A percentile compares a stretch with the other conserved stretches of the same genome.
Evolutionary conservation across 2,888 invertebrate species (phyloP).

Genomic region (Notodonta ziczac): DNA sequence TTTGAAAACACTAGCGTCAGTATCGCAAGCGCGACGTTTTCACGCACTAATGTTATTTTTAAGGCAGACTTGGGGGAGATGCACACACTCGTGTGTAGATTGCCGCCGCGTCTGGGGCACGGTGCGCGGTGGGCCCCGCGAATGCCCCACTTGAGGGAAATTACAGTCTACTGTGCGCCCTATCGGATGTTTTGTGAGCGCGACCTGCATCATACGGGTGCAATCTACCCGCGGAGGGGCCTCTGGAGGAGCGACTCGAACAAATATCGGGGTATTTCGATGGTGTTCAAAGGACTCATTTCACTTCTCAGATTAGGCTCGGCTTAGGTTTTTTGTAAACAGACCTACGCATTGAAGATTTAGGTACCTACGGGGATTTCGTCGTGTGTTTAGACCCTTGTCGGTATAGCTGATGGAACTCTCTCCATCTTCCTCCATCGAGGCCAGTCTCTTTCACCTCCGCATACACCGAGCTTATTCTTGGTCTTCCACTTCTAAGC

Average conservation of each 20-base stretch:
- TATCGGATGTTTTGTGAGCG: conserved; percentile 64
- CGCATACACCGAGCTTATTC: too few species aligned
- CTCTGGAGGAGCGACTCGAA: conserved; percentile 29
- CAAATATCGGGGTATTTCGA: conserved; percentile 44
- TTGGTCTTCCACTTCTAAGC: too few species aligned
- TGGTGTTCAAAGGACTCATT: conserved; percentile 44
- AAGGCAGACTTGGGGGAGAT: conserved; percentile 50
- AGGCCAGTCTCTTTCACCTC: too few species aligned
- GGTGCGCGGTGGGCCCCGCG: conserved; percentile 41
- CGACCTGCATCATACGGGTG: conserved; percentile 54
- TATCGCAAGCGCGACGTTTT: conserved; percentile 30
- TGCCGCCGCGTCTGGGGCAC: conserved; percentile 55
- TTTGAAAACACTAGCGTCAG: conserved; percentile 1
- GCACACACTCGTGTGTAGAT: conserved; percentile 59
- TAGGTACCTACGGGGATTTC: too few species aligned
- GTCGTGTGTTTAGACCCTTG: too few species aligned
- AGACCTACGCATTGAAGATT: too few species aligned
- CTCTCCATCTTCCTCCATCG: too few species aligned
- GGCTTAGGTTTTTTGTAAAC: background rate
- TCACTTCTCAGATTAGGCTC: conserved; percentile 14
- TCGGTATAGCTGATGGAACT: too few species aligned
- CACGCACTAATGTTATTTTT: conserved; percentile 55
- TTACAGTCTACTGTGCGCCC: conserved; percentile 66
- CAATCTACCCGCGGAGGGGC: conserved; percentile 47
- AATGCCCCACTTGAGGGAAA: conserved; percentile 74